Base-by-base conservation (phyloP, 2,888 invertebrate genomes). In the Lasioglossum pauxillum region DNA sequence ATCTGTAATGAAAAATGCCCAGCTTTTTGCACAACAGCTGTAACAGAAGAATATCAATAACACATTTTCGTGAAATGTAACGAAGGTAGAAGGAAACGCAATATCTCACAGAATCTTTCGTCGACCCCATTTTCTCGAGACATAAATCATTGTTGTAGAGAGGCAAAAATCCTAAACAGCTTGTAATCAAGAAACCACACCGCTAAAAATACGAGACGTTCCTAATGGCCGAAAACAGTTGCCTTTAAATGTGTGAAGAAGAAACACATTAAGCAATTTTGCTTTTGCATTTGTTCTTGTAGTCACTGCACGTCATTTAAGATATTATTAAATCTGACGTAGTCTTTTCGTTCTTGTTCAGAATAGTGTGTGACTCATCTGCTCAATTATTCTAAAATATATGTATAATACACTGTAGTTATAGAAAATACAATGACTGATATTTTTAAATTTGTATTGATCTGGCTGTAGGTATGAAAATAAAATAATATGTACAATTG, bases 131-230 rank as follows among this genome's bases (percentile, higher is more conserved):
- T 57, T 57, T 4, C 12, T 4, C 57, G 8, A 57, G n/a, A 57
- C 57, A 57, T 57, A 57, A 57, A 57, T 57, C 57, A 57, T n/a
- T n/a, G 57, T 57, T n/a, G n/a, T 12, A 4, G 57, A 1, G n/a
- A 57, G 57, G 57, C 57, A 57, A 57, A 57, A n/a, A 57, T 57
- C n/a, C 57, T 57, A 57, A 57, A 57, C n/a, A 57, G 57, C n/a
- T 57, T 57, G n/a, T 57, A 57, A 57, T 57, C 10, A n/a, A 57
- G 53, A 57, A 57, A 57, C n/a, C 53, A 3, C 10, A n/a, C n/a
- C 53, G n/a, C 53, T n/a, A n/a, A 57, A 57, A n/a, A 57, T n/a
- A n/a, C 53, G 57, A n/a, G 57, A 12, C 10, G n/a, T 10, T 1
- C n/a, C 57, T 57, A 57, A 57, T n/a, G 57, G 12, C n/a, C 57